Base-by-base conservation (phyloP, 2,888 invertebrate species). In the Cheilosia vulpina region DNA sequence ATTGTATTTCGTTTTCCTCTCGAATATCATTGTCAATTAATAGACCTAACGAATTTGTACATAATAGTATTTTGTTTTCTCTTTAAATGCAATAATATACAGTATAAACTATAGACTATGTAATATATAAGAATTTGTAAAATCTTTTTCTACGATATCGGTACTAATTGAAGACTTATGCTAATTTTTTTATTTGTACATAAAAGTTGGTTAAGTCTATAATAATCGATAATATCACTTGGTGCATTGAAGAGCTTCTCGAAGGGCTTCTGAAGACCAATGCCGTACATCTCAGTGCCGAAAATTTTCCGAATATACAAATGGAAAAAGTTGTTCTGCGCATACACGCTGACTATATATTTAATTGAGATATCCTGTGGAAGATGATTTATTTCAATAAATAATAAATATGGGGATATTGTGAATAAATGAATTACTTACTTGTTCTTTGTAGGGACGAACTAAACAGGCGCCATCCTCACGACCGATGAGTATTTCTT, bases 381-480 rank as follows among this genome's bases (percentile, higher is more conserved):
- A 13, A 24, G 4, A 47, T 17, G 17, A 15, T 9, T 45, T 45
- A n/a, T 19, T 15, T 34, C n/a, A 47, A 63, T 72, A 41, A 57
- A 24, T 47, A 55, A 11, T 7, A 24, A 13, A 55, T 24, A 15
- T 24, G 38, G 38, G 55, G 15, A 1, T 15, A 11, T 43, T 31
- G 19, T 47, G n/a, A 24, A 21, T 21, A 43, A 31, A 13, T 52
- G 1, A 52, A 53, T 60, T 7, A 63, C 57, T 69, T 88, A 90
- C 90, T 82, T 84, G 79, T 87, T 89, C 91, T 83, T 92, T 92
- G 78, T 91, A 92, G 0, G 92, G 92, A 13, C 92, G 90, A 31
- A 92, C 92, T 58, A 92, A 78, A 47, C 92, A 92, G 17, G 92
- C 88, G 38, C 92, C 92, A 87, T 91, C 91, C 60, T 91, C 90